Percentiles rank a stretch among this genome's conserved stretches.
Conservation (phyloP, 2,113 vertebrate genomes). For the Spilogale gracilis region DNA sequence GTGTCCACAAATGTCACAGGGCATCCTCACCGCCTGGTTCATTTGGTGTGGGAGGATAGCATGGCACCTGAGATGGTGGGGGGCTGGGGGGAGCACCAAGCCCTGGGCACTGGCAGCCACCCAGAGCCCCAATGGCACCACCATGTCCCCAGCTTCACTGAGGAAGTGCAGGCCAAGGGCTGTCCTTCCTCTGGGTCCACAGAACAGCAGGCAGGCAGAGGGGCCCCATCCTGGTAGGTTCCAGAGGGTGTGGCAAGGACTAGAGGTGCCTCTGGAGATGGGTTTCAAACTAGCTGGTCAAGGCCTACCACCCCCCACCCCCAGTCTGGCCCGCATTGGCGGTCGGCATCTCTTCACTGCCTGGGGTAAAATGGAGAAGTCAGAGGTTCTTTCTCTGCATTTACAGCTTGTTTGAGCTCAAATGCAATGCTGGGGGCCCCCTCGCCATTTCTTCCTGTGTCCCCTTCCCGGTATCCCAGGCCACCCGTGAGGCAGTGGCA, state of each 20-base stretch:
- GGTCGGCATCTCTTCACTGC: background rate
- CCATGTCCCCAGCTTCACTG: background rate
- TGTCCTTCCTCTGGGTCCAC: background rate
- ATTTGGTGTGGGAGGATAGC: background rate
- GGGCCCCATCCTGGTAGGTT: background rate
- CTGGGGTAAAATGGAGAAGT: background rate
- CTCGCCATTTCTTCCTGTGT: background rate
- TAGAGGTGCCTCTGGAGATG: background rate
- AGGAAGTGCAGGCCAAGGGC: background rate
- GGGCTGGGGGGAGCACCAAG: background rate
- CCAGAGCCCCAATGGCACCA: background rate
- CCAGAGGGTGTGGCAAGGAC: background rate
- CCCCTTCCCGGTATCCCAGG: background rate
- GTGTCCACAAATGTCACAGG: background rate
- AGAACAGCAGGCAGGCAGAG: background rate
- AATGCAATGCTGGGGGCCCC: background rate
- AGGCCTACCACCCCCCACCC: background rate
- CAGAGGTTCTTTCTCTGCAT: background rate
- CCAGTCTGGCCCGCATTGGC: fast-evolving
- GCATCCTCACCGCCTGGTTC: background rate
- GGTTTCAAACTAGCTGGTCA: background rate
- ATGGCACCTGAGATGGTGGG: background rate
- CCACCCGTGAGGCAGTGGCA: background rate
- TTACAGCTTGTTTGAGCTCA: background rate
- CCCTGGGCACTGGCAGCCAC: background rate